Evolutionary conservation across 2,113 vertebrate genomes (phyloP).

Genomic region (Martes martes): DNA sequence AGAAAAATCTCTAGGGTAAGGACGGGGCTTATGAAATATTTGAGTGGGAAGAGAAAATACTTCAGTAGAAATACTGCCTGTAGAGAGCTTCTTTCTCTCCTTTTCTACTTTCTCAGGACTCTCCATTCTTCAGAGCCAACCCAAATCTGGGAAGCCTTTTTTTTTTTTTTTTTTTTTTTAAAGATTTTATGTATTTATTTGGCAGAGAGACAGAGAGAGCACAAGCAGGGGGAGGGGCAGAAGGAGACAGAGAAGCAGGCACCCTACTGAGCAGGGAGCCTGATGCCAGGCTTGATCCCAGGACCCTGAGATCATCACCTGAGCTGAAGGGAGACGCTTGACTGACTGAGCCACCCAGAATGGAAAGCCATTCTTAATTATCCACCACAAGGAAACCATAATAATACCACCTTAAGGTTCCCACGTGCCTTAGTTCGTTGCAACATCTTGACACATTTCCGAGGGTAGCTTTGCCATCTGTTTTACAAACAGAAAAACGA

Average conservation of each 20-base stretch:
- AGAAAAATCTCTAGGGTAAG: neutral
- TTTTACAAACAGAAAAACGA: neutral
- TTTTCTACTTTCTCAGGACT: neutral
- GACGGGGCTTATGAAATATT: no score
- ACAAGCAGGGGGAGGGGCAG: neutral
- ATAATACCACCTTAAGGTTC: neutral
- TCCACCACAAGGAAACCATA: neutral
- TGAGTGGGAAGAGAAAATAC: neutral
- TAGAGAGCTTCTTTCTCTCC: neutral
- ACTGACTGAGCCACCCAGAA: neutral
- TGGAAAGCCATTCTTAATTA: neutral
- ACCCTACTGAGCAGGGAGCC: neutral
- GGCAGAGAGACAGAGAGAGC: neutral
- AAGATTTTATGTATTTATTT: neutral
- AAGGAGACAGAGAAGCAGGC: neutral
- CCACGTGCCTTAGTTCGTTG: neutral
- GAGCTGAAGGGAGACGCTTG: neutral
- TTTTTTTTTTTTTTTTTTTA: neutral
- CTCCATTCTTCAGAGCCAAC: neutral
- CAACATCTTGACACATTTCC: neutral
- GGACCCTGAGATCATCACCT: neutral
- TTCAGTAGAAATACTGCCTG: accelerated
- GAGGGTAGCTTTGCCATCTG: neutral
- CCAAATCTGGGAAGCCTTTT: neutral
- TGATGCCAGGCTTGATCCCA: neutral